Evolutionary conservation across 2,888 invertebrate genomes (phyloP).

Genomic region (Apamea monoglypha): DNA sequence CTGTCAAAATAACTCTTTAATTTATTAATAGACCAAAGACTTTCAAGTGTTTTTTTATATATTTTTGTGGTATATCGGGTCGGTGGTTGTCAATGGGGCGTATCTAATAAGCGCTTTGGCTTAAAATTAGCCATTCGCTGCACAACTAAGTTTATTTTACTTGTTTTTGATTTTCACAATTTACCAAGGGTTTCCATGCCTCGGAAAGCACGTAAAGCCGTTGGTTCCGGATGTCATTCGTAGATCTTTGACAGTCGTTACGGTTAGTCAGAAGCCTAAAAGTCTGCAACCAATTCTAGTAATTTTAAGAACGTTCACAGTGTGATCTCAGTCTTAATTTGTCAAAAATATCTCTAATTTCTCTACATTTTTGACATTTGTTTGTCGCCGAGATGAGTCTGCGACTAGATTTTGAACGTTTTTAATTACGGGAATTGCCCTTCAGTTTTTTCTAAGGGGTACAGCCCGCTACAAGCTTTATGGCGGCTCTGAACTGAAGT

Average conservation of each 20-base stretch:
- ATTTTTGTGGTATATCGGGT: conserved; percentile 38
- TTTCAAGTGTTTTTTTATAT: conserved; percentile 18
- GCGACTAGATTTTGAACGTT: too few species aligned
- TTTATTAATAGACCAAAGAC: conserved; percentile 38
- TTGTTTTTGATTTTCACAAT: conserved; percentile 34
- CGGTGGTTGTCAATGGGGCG: conserved; percentile 58
- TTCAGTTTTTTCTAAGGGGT: too few species aligned
- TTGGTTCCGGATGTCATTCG: background rate
- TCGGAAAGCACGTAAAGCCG: background rate
- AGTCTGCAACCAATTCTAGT: background rate
- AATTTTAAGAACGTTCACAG: too few species aligned
- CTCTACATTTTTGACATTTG: too few species aligned
- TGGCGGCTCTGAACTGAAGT: too few species aligned
- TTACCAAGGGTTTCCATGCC: background rate
- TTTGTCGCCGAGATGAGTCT: too few species aligned
- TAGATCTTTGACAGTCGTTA: background rate
- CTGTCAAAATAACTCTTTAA: conserved; percentile 56
- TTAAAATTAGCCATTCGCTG: conserved; percentile 47
- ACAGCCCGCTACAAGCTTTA: too few species aligned
- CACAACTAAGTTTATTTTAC: conserved; percentile 25
- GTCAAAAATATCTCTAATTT: too few species aligned
- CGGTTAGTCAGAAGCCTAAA: background rate
- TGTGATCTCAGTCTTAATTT: too few species aligned
- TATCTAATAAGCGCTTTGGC: conserved; percentile 57
- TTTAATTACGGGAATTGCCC: too few species aligned